Conservation (phyloP, 2,113 vertebrate genomes). For the Empidonax traillii region DNA sequence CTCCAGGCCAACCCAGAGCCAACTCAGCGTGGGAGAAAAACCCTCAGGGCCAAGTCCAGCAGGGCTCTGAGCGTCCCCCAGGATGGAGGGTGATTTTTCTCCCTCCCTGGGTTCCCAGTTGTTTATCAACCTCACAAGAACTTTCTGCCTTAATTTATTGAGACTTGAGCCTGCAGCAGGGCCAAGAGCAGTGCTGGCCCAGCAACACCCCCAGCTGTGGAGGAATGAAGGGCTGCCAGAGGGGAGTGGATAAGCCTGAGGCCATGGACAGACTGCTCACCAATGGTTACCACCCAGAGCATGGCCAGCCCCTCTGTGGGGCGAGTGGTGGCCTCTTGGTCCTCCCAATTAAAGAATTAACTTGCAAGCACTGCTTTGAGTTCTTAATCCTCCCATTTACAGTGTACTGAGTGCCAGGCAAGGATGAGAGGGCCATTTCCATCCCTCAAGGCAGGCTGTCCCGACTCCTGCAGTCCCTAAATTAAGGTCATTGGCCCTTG, state of each 20-base stretch:
- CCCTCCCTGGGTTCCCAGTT: not conserved
- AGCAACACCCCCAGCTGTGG: fast-evolving
- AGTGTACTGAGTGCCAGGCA: fast-evolving
- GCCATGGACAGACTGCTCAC: fast-evolving
- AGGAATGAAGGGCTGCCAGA: not conserved
- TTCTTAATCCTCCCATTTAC: not conserved
- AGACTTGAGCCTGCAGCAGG: not conserved
- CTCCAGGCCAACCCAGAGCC: not conserved
- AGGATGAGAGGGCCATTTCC: not conserved
- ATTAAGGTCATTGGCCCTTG: not conserved
- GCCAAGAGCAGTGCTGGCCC: not conserved
- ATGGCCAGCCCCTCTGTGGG: fast-evolving
- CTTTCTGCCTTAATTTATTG: not conserved
- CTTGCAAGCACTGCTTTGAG: not conserved
- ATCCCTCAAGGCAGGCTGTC: fast-evolving
- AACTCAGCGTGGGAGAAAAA: fast-evolving
- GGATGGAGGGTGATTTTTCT: not conserved
- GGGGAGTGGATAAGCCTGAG: not conserved
- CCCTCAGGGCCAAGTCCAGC: not conserved
- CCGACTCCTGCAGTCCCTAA: not conserved
- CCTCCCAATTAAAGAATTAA: conserved; percentile 29
- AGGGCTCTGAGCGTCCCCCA: not conserved
- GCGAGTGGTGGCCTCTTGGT: not conserved
- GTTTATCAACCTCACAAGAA: fast-evolving
- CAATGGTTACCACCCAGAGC: not conserved